Evolutionary conservation across 2,113 vertebrate genomes (phyloP), one percentile per base, ranked within the genome.

Genomic region (Gasterosteus nipponicus): DNA sequence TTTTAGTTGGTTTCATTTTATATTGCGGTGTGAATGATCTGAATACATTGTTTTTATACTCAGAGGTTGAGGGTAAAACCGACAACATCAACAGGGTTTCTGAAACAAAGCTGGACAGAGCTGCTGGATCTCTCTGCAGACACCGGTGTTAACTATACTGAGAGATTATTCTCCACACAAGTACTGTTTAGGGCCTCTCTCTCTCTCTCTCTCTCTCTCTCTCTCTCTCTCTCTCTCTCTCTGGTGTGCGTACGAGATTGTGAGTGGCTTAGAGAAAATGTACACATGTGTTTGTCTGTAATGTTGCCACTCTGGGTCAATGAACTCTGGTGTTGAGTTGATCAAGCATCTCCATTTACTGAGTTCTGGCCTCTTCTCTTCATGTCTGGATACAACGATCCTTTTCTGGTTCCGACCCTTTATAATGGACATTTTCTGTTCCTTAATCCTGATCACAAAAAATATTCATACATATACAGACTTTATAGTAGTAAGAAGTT

Each of bases 91-190:
- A 58, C 86, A 87, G 75, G 75, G 77, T 81, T 83, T 67, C 59
- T 86, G 88, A 85, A 91, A 90, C 91, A 91, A 88, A 89, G 68
- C 77, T 74, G 69, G 60, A 85, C 88, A 90, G 89, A 83, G 90
- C 79, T 88, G 78, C 93, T 91, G 81, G 93, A 94, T 90, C 87
- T 86, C 88, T 94, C 93, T 91, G 89, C 90, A 94, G 90, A 93
- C 89, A 89, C 86, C 89, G 76, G 71, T 90, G 83, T 59, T 62
- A 38, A 66, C 77, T 26, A 70, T 70, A 88, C 74, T 91, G 80
- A 82, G 83, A 82, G 90, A 92, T 90, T 89, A 84, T 92, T 91
- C 89, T 84, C 88, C 83, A 92, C 80, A 85, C 89, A 89, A 81
- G 70, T 87, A 75, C 75, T 88, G 82, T 90, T 87, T 72, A 58